Evolutionary conservation across 2,888 invertebrate species (phyloP), one percentile per base, ranked within the genome.

Genomic region (Palloptera scutellata): DNA sequence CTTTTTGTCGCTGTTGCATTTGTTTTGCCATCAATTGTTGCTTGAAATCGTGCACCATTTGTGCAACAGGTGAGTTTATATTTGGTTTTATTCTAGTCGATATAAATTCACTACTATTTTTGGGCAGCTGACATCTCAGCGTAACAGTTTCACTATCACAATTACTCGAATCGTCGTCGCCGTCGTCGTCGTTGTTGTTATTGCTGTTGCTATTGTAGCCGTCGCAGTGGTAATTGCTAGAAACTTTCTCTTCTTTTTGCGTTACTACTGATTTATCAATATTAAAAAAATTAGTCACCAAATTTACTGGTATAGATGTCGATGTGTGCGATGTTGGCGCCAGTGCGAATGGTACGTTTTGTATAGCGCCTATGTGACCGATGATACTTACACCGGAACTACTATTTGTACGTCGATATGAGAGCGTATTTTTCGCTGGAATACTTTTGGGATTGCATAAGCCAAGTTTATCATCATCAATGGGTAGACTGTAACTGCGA

Each of bases 371-470:
- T 30, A 30, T 30, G 3, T 30, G 30, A 6, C 3, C 30, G 30
- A 30, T 6, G 6, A 6, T 6, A 30, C 30, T 30, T 11, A 55
- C 30, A 58, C 64, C 64, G 57, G 48, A 45, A 45, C 48, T 10
- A 41, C 41, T 19, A 13, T 8, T 43, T 54, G 63, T 11, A 17
- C 42, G 62, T 51, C 61, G 64, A 55, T 70, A 61, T 61, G 42
- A 66, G 61, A 73, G 41, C 19, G 65, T 59, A 67, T 64, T 72
- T 53, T 73, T 74, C 1, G 83, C 78, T 30, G 85, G 84, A 71
- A 85, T 81, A 69, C 81, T 81, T 71, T 85, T 85, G 1, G 83
- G 81, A 75, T 79, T 76, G 71, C 77, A 79, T 64, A 75, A 69
- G 40, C 74, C 76, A 10, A 76, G 74, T 61, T 77, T 70, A 11